A percentile compares a stretch with the other conserved stretches of the same genome.
These are phyloP conservation scores for Dugesia japonica DNA, from an alignment of 2,888 invertebrate species.

Conservation along the genomic window DNA sequence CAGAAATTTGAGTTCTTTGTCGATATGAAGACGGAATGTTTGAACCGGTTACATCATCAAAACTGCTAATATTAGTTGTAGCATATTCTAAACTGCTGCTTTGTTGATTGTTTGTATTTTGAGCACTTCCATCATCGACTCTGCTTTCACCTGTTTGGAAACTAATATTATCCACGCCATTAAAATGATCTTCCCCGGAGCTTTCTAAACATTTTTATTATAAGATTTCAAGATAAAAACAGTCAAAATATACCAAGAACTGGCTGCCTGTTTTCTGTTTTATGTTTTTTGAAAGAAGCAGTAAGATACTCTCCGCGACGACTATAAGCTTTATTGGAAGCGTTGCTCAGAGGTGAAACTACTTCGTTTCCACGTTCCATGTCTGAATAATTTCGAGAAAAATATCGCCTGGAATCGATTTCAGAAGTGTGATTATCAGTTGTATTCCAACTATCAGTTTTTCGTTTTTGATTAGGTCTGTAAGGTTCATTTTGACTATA, in stretches of 20 bases:
- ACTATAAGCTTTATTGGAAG: background rate
- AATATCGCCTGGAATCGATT: background rate
- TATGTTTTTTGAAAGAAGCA: background rate
- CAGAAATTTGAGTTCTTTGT: background rate
- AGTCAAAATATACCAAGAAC: background rate
- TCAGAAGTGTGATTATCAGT: background rate
- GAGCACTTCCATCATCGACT: background rate
- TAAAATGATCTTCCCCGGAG: background rate
- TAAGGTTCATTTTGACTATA: background rate
- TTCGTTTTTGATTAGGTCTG: slow-evolving; percentile 3
- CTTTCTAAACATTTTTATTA: too few relatives aligned
- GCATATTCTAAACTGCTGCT: slow-evolving; percentile 1
- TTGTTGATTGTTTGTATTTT: slow-evolving; percentile 15
- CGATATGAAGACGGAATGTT: slow-evolving; percentile 8
- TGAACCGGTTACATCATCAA: background rate
- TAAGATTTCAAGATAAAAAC: too few relatives aligned
- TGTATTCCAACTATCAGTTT: background rate
- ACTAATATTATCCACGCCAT: slow-evolving; percentile 5
- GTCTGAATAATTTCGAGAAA: background rate
- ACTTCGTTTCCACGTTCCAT: background rate
- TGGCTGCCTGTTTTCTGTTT: background rate
- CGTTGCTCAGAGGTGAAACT: background rate
- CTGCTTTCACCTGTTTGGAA: background rate
- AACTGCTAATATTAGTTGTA: background rate
- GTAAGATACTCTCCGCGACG: background rate